A percentile compares a stretch with the other conserved stretches of the same genome.
phyloP scores from a whole-genome alignment of 1,140 invertebrate genomes.

The Drosophila punjabiensis region DNA sequence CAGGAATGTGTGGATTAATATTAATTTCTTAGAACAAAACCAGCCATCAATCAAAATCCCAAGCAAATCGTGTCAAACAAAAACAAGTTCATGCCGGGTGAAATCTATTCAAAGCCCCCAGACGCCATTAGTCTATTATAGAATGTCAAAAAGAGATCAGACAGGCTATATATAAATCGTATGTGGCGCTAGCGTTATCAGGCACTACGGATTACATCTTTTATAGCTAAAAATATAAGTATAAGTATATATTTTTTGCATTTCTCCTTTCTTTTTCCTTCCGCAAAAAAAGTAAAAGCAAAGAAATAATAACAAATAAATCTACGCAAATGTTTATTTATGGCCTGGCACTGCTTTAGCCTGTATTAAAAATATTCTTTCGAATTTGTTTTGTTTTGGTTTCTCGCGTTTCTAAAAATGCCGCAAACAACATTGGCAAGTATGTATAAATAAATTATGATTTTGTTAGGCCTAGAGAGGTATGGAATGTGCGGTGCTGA shows the following conservation, averaged over 20 bases:
- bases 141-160: conserved; percentile 22
- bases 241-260: conserved; percentile 2
- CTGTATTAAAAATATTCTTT: conserved; percentile 64
- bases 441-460: conserved; percentile 57
- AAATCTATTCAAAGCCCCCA: conserved; percentile 33
- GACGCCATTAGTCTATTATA: conserved; percentile 18
- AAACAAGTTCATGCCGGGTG: conserved; percentile 31
- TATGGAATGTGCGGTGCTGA: conserved; percentile 39
- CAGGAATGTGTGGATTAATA: background rate
- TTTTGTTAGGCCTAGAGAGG: conserved; percentile 41
- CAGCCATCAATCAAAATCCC: conserved; percentile 27
- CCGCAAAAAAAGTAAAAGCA: conserved; percentile 24
- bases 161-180: conserved; percentile 17
- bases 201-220: conserved; percentile 31
- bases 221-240: background rate
- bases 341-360: conserved; percentile 49
- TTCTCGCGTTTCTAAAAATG: conserved; percentile 66
- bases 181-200: conserved; percentile 45
- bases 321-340: conserved; percentile 71
- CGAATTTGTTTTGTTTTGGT: conserved; percentile 45
- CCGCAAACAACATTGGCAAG: conserved; percentile 57
- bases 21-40: background rate
- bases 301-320: conserved; percentile 56
- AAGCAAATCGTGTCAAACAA: conserved; percentile 14
- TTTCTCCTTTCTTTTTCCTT: conserved; percentile 15